Conservation (phyloP, 2,888 invertebrate genomes). For the Vanessa cardui region DNA sequence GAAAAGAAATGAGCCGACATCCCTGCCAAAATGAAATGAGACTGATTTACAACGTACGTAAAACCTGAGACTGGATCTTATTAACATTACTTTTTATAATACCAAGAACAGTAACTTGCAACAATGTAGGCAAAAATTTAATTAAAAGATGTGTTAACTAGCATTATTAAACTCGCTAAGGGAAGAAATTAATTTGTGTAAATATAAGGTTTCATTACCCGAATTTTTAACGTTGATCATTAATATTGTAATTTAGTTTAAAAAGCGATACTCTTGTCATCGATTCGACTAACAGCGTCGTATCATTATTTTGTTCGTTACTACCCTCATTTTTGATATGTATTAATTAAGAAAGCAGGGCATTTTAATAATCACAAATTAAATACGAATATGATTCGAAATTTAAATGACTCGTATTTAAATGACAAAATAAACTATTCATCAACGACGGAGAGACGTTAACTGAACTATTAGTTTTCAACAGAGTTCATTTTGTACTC, state of each 20-base stretch:
- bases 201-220: no score
- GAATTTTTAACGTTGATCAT: no score
- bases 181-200: not conserved
- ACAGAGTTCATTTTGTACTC: constrained; percentile 35
- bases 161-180: constrained; percentile 58
- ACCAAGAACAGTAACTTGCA: constrained; percentile 73
- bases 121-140: constrained; percentile 77
- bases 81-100: constrained; percentile 82
- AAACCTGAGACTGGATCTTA: constrained; percentile 73
- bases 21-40: constrained; percentile 58
- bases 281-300: no score
- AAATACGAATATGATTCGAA: no score
- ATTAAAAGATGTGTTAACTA: constrained; percentile 78
- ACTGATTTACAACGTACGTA: constrained; percentile 76
- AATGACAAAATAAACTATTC: constrained; percentile 3
- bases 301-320: no score
- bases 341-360: no score
- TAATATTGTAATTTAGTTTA: no score
- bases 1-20: constrained; percentile 76
- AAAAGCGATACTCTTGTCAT: no score
- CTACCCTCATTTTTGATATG: no score
- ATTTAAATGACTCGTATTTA: not conserved
- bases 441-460: constrained; percentile 7
- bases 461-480: constrained; percentile 29
- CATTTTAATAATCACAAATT: no score